phyloP scores from a whole-genome alignment of 2,888 invertebrate species.

The Dolichopus griseipennis region DNA sequence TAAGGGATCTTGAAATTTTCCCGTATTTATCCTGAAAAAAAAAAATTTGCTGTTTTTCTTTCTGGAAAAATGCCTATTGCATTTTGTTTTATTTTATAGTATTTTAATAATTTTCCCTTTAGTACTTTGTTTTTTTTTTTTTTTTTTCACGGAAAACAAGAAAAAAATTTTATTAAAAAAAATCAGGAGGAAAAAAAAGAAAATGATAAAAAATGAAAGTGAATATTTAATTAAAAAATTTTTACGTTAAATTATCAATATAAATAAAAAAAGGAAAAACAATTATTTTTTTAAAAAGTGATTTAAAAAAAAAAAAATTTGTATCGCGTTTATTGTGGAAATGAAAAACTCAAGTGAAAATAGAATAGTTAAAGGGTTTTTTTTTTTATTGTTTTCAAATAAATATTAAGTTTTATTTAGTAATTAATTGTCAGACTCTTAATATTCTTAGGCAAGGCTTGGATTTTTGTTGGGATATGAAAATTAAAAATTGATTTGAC shows the following conservation, averaged over 20 bases:
- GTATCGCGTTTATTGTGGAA: too few relatives aligned
- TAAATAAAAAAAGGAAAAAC: not conserved
- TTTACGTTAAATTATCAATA: not conserved
- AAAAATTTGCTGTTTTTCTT: not conserved
- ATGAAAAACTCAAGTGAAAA: too few relatives aligned
- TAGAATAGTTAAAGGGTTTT: too few relatives aligned
- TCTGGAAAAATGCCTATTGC: not conserved
- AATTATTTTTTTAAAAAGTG: not conserved
- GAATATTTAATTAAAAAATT: slow-evolving; percentile 3
- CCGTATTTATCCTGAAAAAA: not conserved
- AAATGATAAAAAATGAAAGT: not conserved
- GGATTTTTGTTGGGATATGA: too few relatives aligned
- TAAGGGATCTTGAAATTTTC: not conserved
- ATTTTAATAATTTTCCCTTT: not conserved
- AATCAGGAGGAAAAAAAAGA: not conserved
- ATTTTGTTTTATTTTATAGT: not conserved
- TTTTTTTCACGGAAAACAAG: not conserved
- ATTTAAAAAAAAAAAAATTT: too few relatives aligned
- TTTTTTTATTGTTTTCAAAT: too few relatives aligned
- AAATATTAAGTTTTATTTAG: too few relatives aligned
- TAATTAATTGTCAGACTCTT: too few relatives aligned
- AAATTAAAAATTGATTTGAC: too few relatives aligned
- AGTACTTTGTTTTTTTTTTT: too few relatives aligned
- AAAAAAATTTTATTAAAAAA: not conserved
- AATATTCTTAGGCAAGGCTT: too few relatives aligned